Base-by-base conservation (phyloP, 2,113 vertebrate species). In the Periophthalmodon schlosseri region DNA sequence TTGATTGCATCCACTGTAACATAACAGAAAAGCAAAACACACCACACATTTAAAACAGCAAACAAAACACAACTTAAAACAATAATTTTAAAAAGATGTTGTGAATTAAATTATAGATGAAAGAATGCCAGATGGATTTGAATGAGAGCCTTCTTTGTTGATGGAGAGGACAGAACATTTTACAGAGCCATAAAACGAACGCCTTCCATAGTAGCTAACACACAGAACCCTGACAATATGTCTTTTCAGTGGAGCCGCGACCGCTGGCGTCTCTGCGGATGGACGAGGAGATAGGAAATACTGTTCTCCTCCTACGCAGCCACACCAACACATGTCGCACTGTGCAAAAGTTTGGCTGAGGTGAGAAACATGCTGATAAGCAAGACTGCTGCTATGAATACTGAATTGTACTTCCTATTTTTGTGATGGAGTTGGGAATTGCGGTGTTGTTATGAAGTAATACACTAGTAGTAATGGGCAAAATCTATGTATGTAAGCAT, bases 1-100 rank as follows among this genome's bases (percentile, higher is more conserved):
- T 99, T 99, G 96, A 98, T 94, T 95, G 96, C 95, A 95, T 98
- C 96, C 96, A 97, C 98, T 99, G 97, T 94, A 99, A 99, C 94
- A 98, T 91, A 97, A 97, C 93, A 98, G 87, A 96, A 96, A 93
- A 94, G 93, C 82, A 95, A 94, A 63, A 93, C 93, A 94, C 78
- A 84, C 76, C 92, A 90, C 86, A 94, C 54, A 74, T 77, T 86
- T 84, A 90, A 86, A 84, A 89, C 85, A 91, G 85, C 69, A 83
- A 36, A 15, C 28, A 72, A 68, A 61, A 21, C 20, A 76, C 56
- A 86, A 80, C 65, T 69, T 18, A 75, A 85, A 13, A 86, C 9
- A 44, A 11, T 10, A n/a, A n/a, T 28, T 28, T 63, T 34, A 63
- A 76, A 77, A 80, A 69, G 74, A 66, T 49, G 57, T 15, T 74